phyloP scores from a whole-genome alignment of 2,797 vertebrate genomes.

The Sebastes reedi region DNA sequence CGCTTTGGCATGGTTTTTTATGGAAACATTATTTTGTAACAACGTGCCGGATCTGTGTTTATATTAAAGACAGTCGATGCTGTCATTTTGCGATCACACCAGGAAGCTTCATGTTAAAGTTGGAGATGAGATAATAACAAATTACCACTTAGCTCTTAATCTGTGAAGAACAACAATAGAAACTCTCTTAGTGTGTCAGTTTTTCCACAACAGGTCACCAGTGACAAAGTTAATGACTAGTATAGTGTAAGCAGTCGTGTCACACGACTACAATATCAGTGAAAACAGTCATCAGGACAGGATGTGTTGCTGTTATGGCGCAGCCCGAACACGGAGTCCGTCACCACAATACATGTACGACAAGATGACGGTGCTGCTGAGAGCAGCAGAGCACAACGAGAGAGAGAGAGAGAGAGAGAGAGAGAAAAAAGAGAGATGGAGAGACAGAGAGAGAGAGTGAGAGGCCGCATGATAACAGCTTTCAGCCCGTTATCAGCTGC shows the following conservation, averaged over 20 bases:
- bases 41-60: no score
- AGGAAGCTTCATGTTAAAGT: neutral
- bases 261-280: neutral
- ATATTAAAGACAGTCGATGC: no score
- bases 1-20: neutral
- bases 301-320: slow-evolving; percentile 20
- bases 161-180: neutral
- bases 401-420: neutral
- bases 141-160: neutral
- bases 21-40: neutral
- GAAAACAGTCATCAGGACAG: slow-evolving; percentile 41
- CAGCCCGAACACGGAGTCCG: slow-evolving; percentile 5
- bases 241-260: neutral
- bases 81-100: neutral
- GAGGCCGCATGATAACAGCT: slow-evolving; percentile 41
- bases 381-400: slow-evolving; percentile 12
- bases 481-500: slow-evolving; percentile 44
- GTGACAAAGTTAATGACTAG: neutral
- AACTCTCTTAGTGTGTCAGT: neutral
- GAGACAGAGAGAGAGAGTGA: no score
- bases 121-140: neutral
- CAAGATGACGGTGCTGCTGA: slow-evolving; percentile 20
- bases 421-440: no score
- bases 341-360: slow-evolving; percentile 34
- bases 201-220: slow-evolving; percentile 5